A percentile compares a stretch with the other conserved stretches of the same genome.
Evolutionary conservation across 2,888 invertebrate genomes (phyloP).

Genomic region (Ceramica pisi): DNA sequence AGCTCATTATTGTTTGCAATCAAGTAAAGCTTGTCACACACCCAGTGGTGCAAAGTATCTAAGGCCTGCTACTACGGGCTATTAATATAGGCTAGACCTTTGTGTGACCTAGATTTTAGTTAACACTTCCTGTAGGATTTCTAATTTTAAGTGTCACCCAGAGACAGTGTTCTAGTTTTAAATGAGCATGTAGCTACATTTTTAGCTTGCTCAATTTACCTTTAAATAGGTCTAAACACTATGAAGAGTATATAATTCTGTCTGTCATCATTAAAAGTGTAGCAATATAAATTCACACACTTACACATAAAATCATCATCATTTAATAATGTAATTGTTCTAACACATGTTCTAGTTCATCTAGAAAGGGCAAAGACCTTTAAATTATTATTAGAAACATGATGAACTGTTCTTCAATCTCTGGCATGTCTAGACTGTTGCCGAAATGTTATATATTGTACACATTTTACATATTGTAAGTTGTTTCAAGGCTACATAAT

Average conservation of each 20-base stretch:
- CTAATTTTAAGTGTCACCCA: conserved; percentile 83
- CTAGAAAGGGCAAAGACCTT: conserved; percentile 45
- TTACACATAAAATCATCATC: neutral
- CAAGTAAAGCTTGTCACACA: conserved; percentile 24
- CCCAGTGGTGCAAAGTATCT: conserved; percentile 36
- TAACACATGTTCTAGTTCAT: conserved; percentile 16
- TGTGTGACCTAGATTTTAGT: conserved; percentile 82
- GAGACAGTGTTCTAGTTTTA: conserved; percentile 78
- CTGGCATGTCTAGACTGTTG: conserved; percentile 7
- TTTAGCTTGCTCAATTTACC: conserved; percentile 52
- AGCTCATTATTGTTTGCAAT: conserved; percentile 35
- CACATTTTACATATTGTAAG: conserved; percentile 57
- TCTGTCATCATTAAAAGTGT: neutral
- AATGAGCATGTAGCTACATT: conserved; percentile 57
- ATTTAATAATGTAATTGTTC: conserved; percentile 15
- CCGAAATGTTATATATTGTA: conserved; percentile 35
- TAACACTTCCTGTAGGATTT: conserved; percentile 82
- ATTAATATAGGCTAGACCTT: conserved; percentile 81
- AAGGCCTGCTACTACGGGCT: conserved; percentile 62
- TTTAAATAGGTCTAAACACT: conserved; percentile 31
- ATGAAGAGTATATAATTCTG: conserved; percentile 8
- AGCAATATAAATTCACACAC: neutral
- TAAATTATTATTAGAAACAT: conserved; percentile 25
- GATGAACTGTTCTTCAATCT: conserved; percentile 9
- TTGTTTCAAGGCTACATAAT: conserved; percentile 75